A percentile compares a stretch with the other conserved stretches of the same genome.
These are phyloP conservation scores for Addax nasomaculatus DNA, from an alignment of 2,113 vertebrate species.

Conservation along the genomic window DNA sequence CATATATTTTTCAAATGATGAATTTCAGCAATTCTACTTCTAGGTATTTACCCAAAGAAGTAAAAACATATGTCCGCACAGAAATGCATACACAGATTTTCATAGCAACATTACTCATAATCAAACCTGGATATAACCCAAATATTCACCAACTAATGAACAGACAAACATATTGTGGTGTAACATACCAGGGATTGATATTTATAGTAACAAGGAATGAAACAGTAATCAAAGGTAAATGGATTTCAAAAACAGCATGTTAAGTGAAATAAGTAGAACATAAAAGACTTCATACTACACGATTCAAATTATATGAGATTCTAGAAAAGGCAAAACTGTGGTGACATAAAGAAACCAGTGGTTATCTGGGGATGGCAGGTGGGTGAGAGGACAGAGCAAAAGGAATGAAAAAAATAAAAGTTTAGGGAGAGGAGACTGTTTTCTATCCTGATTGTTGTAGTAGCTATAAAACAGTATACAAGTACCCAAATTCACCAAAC, in stretches of 20 bases:
- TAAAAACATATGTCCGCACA: neutral
- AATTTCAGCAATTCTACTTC: neutral
- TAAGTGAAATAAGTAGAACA: neutral
- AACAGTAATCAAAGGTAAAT: neutral
- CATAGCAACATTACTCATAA: neutral
- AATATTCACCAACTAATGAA: neutral
- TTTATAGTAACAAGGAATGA: neutral
- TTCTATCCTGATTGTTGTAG: neutral
- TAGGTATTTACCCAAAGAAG: neutral
- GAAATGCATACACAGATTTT: neutral
- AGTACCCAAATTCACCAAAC: neutral
- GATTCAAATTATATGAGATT: neutral
- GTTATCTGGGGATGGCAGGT: neutral
- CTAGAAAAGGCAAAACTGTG: slow-evolving; percentile 4
- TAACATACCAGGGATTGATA: neutral
- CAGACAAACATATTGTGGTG: neutral
- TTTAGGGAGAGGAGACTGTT: neutral
- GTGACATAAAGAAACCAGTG: neutral
- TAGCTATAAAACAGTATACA: neutral
- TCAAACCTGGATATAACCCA: neutral
- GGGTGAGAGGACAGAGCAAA: neutral
- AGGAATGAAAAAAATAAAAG: neutral
- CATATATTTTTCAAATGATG: neutral
- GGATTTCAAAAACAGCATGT: neutral
- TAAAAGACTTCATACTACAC: neutral